phyloP scores from a whole-genome alignment of 2,888 invertebrate genomes.

The Dusona sp. region DNA sequence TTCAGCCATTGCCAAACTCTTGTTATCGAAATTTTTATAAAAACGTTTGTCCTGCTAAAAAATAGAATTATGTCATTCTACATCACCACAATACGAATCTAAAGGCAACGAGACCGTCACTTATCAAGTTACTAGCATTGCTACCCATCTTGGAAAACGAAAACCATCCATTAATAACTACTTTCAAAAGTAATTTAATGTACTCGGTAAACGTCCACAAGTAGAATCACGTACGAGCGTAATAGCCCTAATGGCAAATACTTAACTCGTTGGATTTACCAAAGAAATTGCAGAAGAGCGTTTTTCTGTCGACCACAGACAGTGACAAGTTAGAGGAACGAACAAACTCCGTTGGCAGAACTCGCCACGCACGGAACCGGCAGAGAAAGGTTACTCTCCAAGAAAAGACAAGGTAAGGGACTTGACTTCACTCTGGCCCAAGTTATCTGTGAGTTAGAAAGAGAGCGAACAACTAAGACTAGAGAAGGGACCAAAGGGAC shows the following conservation, averaged over 20 bases:
- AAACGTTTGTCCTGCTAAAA: not conserved
- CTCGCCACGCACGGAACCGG: too few relatives aligned
- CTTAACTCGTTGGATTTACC: constrained; percentile 29
- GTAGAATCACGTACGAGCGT: constrained; percentile 27
- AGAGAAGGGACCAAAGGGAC: not conserved
- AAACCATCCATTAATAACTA: not conserved
- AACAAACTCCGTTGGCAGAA: constrained; percentile 42
- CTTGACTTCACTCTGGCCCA: constrained; percentile 36
- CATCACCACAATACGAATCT: not conserved
- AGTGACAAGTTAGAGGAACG: constrained; percentile 22
- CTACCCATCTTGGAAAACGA: not conserved
- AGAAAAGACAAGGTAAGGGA: constrained; percentile 61
- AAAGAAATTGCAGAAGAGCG: not conserved
- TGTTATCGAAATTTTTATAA: not conserved
- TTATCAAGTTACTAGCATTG: not conserved
- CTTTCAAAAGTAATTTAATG: not conserved
- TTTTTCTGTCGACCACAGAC: constrained; percentile 18
- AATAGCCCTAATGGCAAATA: not conserved
- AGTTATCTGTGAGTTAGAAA: constrained; percentile 4
- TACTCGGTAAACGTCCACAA: not conserved
- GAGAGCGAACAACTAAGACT: not conserved
- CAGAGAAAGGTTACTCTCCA: not conserved
- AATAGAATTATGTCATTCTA: not conserved
- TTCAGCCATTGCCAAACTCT: not conserved
- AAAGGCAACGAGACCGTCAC: not conserved